Conservation (phyloP, 1,140 invertebrate species). For the Riptortus pedestris region DNA sequence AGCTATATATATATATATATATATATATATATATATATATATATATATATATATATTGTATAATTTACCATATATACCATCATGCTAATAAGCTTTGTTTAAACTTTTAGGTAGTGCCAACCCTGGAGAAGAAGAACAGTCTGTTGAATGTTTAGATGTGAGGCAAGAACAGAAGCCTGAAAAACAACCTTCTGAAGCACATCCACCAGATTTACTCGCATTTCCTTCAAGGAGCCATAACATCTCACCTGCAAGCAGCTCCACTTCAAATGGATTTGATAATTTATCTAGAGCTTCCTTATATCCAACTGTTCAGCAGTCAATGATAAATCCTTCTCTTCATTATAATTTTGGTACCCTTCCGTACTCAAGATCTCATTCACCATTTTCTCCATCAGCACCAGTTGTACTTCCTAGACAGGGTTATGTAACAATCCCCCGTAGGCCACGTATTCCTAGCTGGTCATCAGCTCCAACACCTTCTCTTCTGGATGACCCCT, state of each 20-base stretch:
- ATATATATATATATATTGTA: too few species aligned
- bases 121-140: constrained; percentile 31
- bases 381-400: constrained; percentile 51
- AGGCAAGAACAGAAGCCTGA: constrained; percentile 17
- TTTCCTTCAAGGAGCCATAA: constrained; percentile 54
- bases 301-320: constrained; percentile 39
- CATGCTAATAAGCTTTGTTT: constrained; percentile 22
- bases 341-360: constrained; percentile 46
- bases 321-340: constrained; percentile 45
- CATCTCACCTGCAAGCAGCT: constrained; percentile 54
- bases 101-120: constrained; percentile 38
- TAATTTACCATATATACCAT: not conserved
- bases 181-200: constrained; percentile 32
- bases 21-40: too few species aligned
- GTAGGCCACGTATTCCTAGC: constrained; percentile 66
- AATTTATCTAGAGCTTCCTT: constrained; percentile 12
- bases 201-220: constrained; percentile 70
- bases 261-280: constrained; percentile 56
- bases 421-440: constrained; percentile 73
- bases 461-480: constrained; percentile 58
- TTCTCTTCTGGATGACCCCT: constrained; percentile 29
- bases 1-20: too few species aligned
- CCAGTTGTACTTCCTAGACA: constrained; percentile 52
- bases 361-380: constrained; percentile 58
- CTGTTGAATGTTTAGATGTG: constrained; percentile 21